Conservation (phyloP, 2,113 vertebrate species). For the Ptyas mucosa region DNA sequence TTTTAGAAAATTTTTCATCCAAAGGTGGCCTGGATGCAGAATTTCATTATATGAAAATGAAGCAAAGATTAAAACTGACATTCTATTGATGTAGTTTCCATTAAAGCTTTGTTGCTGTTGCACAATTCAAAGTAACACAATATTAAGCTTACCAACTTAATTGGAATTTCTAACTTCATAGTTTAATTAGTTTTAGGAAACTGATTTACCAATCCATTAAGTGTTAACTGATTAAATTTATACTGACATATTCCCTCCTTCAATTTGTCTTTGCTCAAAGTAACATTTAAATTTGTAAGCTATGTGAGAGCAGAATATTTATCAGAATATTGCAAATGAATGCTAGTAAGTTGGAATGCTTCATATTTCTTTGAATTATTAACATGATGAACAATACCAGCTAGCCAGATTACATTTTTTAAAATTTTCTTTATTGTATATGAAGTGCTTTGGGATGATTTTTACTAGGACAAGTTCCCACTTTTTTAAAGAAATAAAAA, state of each 20-base stretch:
- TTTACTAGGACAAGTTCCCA: not conserved
- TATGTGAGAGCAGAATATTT: not conserved
- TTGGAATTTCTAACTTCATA: conserved; percentile 48
- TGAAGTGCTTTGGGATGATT: not conserved
- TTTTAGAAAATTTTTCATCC: conserved; percentile 39
- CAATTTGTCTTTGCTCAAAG: not conserved
- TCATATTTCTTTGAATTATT: conserved; percentile 5
- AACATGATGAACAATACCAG: not conserved
- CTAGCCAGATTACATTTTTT: not conserved
- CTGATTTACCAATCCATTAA: conserved; percentile 32
- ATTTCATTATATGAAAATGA: conserved; percentile 59
- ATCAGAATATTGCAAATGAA: not conserved
- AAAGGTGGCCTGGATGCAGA: conserved; percentile 46
- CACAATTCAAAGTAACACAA: conserved; percentile 52
- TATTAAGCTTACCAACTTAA: conserved; percentile 47
- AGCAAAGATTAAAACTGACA: conserved; percentile 56
- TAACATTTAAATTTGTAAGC: conserved; percentile 11
- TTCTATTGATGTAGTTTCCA: conserved; percentile 39
- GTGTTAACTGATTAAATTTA: conserved; percentile 39
- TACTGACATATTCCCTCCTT: conserved; percentile 9
- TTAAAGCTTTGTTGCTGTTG: conserved; percentile 54
- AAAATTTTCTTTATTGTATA: not conserved
- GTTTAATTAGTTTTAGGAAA: conserved; percentile 47
- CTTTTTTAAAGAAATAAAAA: not conserved
- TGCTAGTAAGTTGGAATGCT: not conserved